phyloP scores from a whole-genome alignment of 2,797 vertebrate genomes.

The Limnodromus scolopaceus region DNA sequence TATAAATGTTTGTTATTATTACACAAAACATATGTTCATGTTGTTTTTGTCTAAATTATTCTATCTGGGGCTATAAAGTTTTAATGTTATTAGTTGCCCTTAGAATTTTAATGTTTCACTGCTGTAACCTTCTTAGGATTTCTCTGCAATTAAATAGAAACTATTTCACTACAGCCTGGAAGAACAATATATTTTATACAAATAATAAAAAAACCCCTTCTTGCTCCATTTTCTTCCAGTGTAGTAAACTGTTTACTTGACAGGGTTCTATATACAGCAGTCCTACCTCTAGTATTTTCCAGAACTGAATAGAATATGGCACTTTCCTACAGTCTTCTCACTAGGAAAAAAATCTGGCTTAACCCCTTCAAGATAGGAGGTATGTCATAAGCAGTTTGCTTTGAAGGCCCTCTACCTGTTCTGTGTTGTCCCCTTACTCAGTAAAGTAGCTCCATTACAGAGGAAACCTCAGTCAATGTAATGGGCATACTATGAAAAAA shows the following conservation, averaged over 20 bases:
- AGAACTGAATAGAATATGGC: conserved; percentile 8
- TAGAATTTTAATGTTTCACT: conserved; percentile 89
- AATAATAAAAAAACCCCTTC: conserved; percentile 77
- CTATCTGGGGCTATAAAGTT: conserved; percentile 91
- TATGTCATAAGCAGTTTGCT: background rate
- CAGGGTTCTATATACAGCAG: conserved; percentile 41
- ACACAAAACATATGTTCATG: conserved; percentile 92
- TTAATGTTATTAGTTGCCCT: conserved; percentile 90
- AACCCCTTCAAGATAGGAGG: background rate
- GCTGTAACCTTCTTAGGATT: conserved; percentile 85
- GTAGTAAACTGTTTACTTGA: conserved; percentile 61
- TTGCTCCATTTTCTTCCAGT: conserved; percentile 65
- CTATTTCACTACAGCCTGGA: conserved; percentile 81
- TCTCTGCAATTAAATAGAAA: conserved; percentile 85
- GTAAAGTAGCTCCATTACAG: background rate
- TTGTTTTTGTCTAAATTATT: conserved; percentile 90
- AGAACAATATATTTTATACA: conserved; percentile 83
- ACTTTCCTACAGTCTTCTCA: background rate
- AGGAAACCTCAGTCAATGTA: background rate
- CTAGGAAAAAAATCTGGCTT: background rate
- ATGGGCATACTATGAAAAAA: background rate
- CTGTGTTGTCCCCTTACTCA: background rate
- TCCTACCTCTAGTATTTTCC: conserved; percentile 62
- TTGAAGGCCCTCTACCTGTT: background rate
- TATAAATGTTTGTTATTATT: conserved; percentile 95